Evolutionary conservation across 2,113 vertebrate species (phyloP).

Genomic region (Ondatra zibethicus): DNA sequence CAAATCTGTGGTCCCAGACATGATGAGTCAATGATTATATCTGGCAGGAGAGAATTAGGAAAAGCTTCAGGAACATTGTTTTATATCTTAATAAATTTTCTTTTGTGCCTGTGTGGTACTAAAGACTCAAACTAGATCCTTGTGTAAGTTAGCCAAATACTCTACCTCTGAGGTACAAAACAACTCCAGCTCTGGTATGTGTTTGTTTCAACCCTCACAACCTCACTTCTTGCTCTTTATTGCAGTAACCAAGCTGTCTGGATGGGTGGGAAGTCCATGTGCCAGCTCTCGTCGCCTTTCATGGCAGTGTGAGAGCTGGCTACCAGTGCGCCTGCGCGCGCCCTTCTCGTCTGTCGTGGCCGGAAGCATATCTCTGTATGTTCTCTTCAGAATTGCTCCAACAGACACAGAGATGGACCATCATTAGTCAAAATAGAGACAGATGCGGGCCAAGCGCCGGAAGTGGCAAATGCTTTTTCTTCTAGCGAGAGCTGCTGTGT

Average conservation of each 20-base stretch:
- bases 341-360: background rate
- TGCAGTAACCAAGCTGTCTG: background rate
- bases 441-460: rapidly evolving
- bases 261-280: rapidly evolving
- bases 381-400: background rate
- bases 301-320: background rate
- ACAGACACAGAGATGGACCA: background rate
- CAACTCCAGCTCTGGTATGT: background rate
- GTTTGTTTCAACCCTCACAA: background rate
- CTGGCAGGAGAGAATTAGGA: background rate
- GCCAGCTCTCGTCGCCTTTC: background rate
- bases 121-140: background rate
- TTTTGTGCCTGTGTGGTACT: background rate
- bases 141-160: background rate
- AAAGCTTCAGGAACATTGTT: background rate
- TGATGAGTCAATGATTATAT: background rate
- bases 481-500: rapidly evolving
- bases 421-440: background rate
- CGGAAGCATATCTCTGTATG: background rate
- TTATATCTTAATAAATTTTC: background rate
- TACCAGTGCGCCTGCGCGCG: background rate
- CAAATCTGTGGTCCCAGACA: background rate
- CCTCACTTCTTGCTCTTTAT: background rate
- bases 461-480: background rate
- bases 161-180: background rate